Base-by-base conservation (phyloP, 2,797 vertebrate species). In the Hybognathus amarus region DNA sequence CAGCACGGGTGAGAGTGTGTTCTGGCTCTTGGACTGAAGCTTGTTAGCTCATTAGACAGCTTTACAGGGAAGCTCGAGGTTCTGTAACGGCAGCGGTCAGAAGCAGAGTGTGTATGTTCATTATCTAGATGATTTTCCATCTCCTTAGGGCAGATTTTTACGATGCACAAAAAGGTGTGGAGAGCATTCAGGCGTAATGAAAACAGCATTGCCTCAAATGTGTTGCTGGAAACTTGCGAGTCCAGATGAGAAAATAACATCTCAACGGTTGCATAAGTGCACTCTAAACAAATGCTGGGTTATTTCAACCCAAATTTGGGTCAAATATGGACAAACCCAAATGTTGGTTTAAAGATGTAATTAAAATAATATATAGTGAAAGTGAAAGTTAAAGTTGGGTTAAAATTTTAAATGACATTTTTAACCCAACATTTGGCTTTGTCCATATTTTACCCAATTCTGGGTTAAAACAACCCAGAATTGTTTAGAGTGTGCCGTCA, bases 71-170 rank as follows among this genome's bases (percentile, higher is more conserved):
- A n/a, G 11, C 52, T 54, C 2, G 24, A 33, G 52, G 40, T 45
- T 6, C n/a, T 18, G 38, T 45, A 47, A 77, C 17, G 17, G 1
- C 68, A 33, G 27, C 20, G 9, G 42, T 18, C 40, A 59, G 54
- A 61, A 71, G 79, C 79, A 22, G n/a, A 27, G n/a, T 2, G 6
- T 18, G 52, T 17, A 0, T 47, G 54, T 7, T 63, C 7, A 20
- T 81, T 73, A 45, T 63, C 18, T n/a, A 73, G 40, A 73, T 63
- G 54, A 63, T 47, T 81, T 81, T 73, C 68, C 68, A 47, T 63
- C 68, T 47, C 79, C 68, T 63, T n/a, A 50, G 40, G 68, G 54
- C 68, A 71, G 42, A 50, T 63, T 40, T 47, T 17, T 63, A 73
- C 3, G 2, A 47, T 36, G 68, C 69, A 22, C 54, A 81, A n/a